phyloP scores from a whole-genome alignment of 1,140 invertebrate genomes.

The Euwallacea fornicatus region DNA sequence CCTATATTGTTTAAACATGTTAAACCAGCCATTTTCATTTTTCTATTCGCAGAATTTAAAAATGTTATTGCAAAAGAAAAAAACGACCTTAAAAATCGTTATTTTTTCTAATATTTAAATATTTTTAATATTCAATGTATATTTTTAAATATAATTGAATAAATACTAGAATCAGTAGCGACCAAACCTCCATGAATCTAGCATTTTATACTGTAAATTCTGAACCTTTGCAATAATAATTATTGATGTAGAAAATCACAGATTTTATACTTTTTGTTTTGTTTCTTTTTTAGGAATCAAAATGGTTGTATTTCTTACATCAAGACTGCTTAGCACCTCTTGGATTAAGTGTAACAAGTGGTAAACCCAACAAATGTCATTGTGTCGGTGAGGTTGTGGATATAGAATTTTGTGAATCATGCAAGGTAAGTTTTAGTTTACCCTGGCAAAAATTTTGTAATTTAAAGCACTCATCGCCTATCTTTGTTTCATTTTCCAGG shows the following conservation, averaged over 20 bases:
- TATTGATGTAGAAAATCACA: too few relatives aligned
- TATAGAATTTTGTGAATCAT: conserved; percentile 90
- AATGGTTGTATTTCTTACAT: conserved; percentile 77
- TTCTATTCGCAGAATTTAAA: too few relatives aligned
- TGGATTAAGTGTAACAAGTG: conserved; percentile 57
- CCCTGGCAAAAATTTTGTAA: not conserved
- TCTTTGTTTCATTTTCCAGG: not conserved
- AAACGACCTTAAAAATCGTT: too few relatives aligned
- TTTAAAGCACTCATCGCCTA: not conserved
- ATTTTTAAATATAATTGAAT: too few relatives aligned
- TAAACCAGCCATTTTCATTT: not conserved
- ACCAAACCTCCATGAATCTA: too few relatives aligned
- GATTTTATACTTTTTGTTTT: too few relatives aligned
- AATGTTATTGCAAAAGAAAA: too few relatives aligned
- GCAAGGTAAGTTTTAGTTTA: conserved; percentile 66
- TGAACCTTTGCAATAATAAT: too few relatives aligned
- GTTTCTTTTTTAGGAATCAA: conserved; percentile 23
- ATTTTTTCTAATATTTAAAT: too few relatives aligned
- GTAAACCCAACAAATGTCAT: conserved; percentile 60
- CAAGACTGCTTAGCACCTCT: conserved; percentile 72
- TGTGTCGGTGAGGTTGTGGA: conserved; percentile 79
- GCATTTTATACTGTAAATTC: too few relatives aligned
- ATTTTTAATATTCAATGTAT: too few relatives aligned
- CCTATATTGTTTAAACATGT: not conserved
- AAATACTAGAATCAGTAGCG: too few relatives aligned